Percentiles rank a stretch among this genome's conserved stretches.
phyloP scores from a whole-genome alignment of 2,797 vertebrate genomes.

The Poeciliopsis turneri region DNA sequence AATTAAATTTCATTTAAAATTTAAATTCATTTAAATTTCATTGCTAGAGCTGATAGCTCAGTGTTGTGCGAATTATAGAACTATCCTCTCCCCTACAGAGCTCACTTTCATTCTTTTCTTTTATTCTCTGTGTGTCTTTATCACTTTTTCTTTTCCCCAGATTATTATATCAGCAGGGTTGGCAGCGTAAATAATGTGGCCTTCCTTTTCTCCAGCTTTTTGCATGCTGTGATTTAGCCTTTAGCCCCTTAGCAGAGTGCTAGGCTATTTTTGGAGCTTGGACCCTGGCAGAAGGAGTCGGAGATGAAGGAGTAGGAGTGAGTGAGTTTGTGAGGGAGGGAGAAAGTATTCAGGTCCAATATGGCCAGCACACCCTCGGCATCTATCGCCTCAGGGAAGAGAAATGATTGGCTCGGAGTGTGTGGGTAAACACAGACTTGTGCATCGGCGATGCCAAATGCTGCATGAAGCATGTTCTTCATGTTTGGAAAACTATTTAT shows the following conservation, averaged over 20 bases:
- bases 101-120: constrained; percentile 26
- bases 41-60: constrained; percentile 37
- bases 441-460: constrained; percentile 36
- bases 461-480: constrained; percentile 21
- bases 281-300: constrained; percentile 55
- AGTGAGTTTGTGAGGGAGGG: constrained; percentile 28
- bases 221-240: constrained; percentile 70
- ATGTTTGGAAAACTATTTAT: constrained; percentile 30
- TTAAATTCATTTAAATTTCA: constrained; percentile 19
- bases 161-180: constrained; percentile 56
- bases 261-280: constrained; percentile 74
- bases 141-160: constrained; percentile 26
- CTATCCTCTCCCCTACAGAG: constrained; percentile 32
- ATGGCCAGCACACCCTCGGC: constrained; percentile 49
- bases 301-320: constrained; percentile 47
- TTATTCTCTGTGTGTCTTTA: constrained; percentile 38
- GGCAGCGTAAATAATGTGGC: constrained; percentile 71
- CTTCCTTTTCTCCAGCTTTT: constrained; percentile 50
- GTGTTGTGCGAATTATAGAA: constrained; percentile 48
- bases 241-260: constrained; percentile 66
- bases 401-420: constrained; percentile 62
- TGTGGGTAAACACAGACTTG: constrained; percentile 59
- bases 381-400: constrained; percentile 52
- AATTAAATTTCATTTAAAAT: constrained; percentile 29
- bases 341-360: constrained; percentile 55